Evolutionary conservation across 2,113 vertebrate species (phyloP), one percentile per base, ranked within the genome.

Genomic region (Catharus fuscescens): DNA sequence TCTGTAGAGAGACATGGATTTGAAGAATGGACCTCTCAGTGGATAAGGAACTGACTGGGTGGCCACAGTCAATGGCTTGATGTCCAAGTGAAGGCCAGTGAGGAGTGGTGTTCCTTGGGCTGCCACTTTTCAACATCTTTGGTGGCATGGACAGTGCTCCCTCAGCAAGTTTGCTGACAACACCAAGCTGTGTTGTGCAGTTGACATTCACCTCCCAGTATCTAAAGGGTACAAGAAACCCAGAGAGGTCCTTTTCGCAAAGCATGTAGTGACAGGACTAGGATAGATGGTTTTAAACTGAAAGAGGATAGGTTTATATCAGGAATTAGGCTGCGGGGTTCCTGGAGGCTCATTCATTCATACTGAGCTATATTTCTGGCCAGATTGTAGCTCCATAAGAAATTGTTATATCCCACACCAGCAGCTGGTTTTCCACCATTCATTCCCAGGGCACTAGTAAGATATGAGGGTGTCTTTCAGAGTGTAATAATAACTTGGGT

Each of bases 151-250:
- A 12, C 47, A 78, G 21, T 8, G 26, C 17, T 10, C 14, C 17
- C 25, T 44, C 31, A 44, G 36, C 21, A 34, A 3, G 18, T 26
- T 21, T 60, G 21, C 42, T 36, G 54, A 32, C 21, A 52, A 1
- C 26, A 28, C 32, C 26, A 36, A 44, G 18, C 32, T 52, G 21
- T 26, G 20, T 24, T 20, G 11, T 36, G 26, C 62, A 59, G 32
- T 6, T 0, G 0, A 31, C 19, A 25, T 0, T 0, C 23, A 12
- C 40, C 31, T 71, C 31, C 19, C 48, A 54, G 25, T 21, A 42
- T 7, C 40, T 10, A 31, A n/a, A 48, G 12, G 23, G 12, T 47
- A 20, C 18, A 20, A 24, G 34, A 45, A 47, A 25, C 48, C 10
- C 47, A 31, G 31, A 64, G 50, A 34, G 34, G 20, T 18, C 12